Evolutionary conservation across 2,113 vertebrate species (phyloP), one percentile per base, ranked within the genome.

Genomic region (Puffinus mauretanicus): DNA sequence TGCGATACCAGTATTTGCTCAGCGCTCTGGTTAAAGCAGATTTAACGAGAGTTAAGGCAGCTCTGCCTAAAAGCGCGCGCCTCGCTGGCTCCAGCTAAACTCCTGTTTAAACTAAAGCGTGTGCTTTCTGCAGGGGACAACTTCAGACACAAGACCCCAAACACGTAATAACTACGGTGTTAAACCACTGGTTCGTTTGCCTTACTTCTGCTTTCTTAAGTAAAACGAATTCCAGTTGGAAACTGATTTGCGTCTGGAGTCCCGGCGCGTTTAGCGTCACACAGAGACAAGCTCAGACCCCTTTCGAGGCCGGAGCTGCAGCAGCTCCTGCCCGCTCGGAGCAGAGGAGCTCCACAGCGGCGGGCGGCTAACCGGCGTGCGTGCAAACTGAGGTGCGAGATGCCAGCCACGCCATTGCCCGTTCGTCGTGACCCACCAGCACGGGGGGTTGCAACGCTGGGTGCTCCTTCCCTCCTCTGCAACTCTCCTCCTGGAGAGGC

Each of bases 381-480:
- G 22, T 3, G n/a, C 16, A 4, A 90, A 47, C 54, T 0, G 34
- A 49, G 51, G 17, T 11, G 51, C 51, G 4, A 34, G 51, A 16
- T 2, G 4, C 44, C 47, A 8, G 25, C 20, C 58, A 4, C 3
- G 0, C 34, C 27, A 1, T 10, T 5, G 9, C 40, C 17, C 1
- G 1, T 17, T 55, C 42, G 5, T 12, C 58, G 1, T 3, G 32
- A 44, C 42, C 32, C 44, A 13, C 3, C 65, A 27, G 34, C 17
- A 44, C 40, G 14, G 13, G 7, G 6, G 24, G 5, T 20, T 42
- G 67, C 30, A 22, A 3, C 4, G 16, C 13, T 20, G 47, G 76
- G 8, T 20, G 61, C 40, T 75, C 54, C 69, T 54, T 51, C 73
- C 47, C 44, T 44, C 6, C 18, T 6, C 24, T 5, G 3, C 16